Percentiles rank a stretch among this genome's conserved stretches.
Evolutionary conservation across 2,888 invertebrate genomes (phyloP).

Genomic region (Scaptomyza parva): DNA sequence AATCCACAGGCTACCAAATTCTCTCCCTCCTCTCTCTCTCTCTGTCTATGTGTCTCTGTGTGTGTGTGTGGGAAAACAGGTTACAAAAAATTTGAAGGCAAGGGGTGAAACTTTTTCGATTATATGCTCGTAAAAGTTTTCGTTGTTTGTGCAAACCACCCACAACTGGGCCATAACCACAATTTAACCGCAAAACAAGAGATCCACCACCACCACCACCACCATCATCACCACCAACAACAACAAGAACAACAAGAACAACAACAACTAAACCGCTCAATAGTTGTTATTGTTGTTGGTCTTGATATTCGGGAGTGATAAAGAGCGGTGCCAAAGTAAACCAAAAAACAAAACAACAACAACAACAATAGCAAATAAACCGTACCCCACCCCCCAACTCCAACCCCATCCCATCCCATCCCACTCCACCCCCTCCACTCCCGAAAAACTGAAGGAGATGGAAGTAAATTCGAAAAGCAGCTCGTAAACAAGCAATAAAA

Average conservation of each 20-base stretch:
- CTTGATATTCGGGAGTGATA: conserved; percentile 50
- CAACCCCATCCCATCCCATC: too few relatives aligned
- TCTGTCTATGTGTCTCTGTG: not conserved
- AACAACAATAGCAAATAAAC: too few relatives aligned
- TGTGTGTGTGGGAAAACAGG: not conserved
- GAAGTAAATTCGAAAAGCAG: conserved; percentile 68
- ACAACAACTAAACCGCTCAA: conserved; percentile 38
- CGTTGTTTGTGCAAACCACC: conserved; percentile 63
- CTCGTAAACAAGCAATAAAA: conserved; percentile 81
- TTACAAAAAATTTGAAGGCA: conserved; percentile 14
- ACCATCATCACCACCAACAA: conserved; percentile 27
- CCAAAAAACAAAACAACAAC: conserved; percentile 20
- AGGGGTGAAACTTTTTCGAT: conserved; percentile 75
- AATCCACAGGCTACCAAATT: not conserved
- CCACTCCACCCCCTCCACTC: too few relatives aligned
- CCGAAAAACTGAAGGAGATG: conserved; percentile 26
- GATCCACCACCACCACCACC: conserved; percentile 30
- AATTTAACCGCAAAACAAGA: conserved; percentile 69
- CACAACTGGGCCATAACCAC: conserved; percentile 60
- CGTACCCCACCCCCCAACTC: not conserved
- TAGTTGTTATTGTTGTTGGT: conserved; percentile 23
- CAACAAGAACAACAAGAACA: conserved; percentile 29
- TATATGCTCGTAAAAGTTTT: conserved; percentile 81
- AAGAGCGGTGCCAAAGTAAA: conserved; percentile 50
- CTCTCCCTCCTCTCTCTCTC: not conserved